Evolutionary conservation across 2,888 invertebrate genomes (phyloP).

Genomic region (Troglohyphantes excavatus): DNA sequence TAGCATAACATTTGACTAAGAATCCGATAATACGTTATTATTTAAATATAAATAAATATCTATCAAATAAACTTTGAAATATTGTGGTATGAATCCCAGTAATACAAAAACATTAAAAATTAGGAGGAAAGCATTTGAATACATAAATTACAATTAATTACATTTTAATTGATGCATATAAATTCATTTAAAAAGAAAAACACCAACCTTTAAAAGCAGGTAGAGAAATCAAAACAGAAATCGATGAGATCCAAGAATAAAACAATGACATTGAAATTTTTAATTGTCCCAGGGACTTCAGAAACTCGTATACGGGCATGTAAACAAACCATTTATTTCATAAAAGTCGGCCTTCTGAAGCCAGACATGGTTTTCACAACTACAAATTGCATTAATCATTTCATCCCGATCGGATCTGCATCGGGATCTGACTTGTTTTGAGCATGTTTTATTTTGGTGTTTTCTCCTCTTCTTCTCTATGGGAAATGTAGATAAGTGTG

Average conservation of each 20-base stretch:
- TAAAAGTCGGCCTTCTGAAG: background rate
- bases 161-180: background rate
- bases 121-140: too few species aligned
- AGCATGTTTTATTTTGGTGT: background rate
- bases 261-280: background rate
- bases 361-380: background rate
- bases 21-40: too few species aligned
- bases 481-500: background rate
- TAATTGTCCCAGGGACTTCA: background rate
- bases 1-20: too few species aligned
- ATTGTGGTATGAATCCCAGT: too few species aligned
- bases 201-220: background rate
- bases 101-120: too few species aligned
- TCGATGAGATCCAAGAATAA: background rate
- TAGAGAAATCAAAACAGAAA: background rate
- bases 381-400: background rate
- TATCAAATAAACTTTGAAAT: too few species aligned
- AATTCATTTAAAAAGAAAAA: background rate
- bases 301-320: background rate
- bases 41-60: too few species aligned
- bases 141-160: background rate
- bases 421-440: background rate
- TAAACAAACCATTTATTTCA: background rate
- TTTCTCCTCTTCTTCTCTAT: conserved; percentile 2
- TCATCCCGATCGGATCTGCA: background rate